A percentile compares a stretch with the other conserved stretches of the same genome.
These are phyloP conservation scores for Ceuthmochares aereus DNA, from an alignment of 2,113 vertebrate species.

Conservation along the genomic window DNA sequence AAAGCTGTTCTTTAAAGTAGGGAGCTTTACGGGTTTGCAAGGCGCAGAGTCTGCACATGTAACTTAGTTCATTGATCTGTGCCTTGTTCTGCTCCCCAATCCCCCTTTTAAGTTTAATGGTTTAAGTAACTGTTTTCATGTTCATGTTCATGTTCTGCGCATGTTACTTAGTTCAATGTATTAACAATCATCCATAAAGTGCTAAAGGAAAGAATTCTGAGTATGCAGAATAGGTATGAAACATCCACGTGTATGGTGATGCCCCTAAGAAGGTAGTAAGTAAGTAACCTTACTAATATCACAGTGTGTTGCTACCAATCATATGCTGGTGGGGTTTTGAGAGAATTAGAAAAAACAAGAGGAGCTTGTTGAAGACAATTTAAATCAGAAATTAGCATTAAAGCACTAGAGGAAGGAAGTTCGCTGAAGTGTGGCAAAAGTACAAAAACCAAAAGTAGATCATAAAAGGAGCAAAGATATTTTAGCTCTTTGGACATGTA, in stretches of 20 bases:
- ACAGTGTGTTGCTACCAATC: background rate
- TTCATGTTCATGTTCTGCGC: background rate
- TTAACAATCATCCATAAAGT: background rate
- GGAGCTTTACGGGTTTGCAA: background rate
- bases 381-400: background rate
- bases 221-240: background rate
- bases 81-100: background rate
- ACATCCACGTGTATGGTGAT: background rate
- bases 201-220: background rate
- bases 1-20: background rate
- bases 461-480: background rate
- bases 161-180: background rate
- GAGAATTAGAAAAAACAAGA: background rate
- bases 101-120: background rate
- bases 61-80: background rate
- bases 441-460: background rate
- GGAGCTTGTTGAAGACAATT: background rate
- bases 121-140: background rate
- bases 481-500: background rate
- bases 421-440: background rate
- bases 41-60: background rate
- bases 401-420: background rate
- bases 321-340: background rate
- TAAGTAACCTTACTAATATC: background rate
- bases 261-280: background rate